These are phyloP conservation scores for Drosophila kokeensis DNA, from an alignment of 2,888 invertebrate genomes.

Conservation along the genomic window DNA sequence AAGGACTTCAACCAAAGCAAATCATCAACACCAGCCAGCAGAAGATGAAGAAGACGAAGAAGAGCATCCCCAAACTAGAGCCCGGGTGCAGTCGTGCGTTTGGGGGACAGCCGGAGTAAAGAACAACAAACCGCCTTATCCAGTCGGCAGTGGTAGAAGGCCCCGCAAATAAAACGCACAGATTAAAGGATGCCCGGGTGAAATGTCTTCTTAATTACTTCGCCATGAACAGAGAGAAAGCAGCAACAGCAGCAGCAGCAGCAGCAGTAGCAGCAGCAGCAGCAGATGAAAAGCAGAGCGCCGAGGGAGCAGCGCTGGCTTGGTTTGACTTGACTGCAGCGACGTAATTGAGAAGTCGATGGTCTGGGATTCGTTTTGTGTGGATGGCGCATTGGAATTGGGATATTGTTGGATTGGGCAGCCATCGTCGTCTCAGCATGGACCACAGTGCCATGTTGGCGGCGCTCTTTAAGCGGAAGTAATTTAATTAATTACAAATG, in stretches of 20 bases:
- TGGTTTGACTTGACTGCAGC: conserved; percentile 35
- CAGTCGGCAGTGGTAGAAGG: conserved; percentile 21
- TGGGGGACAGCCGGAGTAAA: conserved; percentile 51
- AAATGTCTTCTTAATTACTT: conserved; percentile 83
- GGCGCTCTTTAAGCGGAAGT: conserved; percentile 79
- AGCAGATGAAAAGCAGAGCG: not conserved
- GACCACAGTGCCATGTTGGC: conserved; percentile 43
- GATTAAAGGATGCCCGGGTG: conserved; percentile 81
- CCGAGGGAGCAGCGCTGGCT: not conserved
- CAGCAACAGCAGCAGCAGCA: not conserved
- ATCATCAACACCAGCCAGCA: conserved; percentile 44
- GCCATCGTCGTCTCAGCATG: conserved; percentile 49
- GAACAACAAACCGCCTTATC: conserved; percentile 28
- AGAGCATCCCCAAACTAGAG: conserved; percentile 33
- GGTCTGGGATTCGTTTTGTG: conserved; percentile 42
- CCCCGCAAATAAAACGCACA: conserved; percentile 76
- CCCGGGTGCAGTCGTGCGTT: conserved; percentile 53
- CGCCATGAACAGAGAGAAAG: conserved; percentile 62
- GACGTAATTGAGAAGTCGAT: conserved; percentile 74
- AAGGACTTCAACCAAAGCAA: conserved; percentile 47
- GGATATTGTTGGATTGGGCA: conserved; percentile 24
- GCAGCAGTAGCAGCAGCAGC: not conserved
- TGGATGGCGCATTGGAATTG: conserved; percentile 17
- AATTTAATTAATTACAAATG: conserved; percentile 83
- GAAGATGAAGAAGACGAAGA: conserved; percentile 11